These are phyloP conservation scores for Lasioglossum marginatum DNA, from an alignment of 2,888 invertebrate species.

Conservation along the genomic window DNA sequence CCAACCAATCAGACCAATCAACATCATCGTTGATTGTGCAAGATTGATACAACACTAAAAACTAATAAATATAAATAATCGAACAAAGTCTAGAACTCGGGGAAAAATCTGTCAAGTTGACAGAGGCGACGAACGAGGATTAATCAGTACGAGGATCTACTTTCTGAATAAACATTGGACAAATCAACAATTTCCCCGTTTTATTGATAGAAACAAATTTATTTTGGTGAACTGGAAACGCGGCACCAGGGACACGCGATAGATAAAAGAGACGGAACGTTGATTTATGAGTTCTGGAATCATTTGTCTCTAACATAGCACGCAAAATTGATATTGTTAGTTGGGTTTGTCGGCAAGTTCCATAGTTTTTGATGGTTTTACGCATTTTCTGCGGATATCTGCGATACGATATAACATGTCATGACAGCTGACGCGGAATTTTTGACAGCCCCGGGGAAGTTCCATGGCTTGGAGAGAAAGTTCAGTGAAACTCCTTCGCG, in stretches of 20 bases:
- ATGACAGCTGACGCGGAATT: constrained; percentile 25
- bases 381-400: background rate
- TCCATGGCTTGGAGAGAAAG: constrained; percentile 32
- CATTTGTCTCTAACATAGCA: background rate
- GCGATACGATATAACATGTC: constrained; percentile 3
- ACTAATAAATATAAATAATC: background rate
- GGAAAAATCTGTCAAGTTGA: background rate
- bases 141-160: background rate
- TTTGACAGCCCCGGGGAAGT: constrained; percentile 23
- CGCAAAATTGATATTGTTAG: background rate
- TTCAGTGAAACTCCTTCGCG: constrained; percentile 34
- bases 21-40: too few relatives aligned
- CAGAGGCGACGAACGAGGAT: background rate
- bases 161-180: background rate
- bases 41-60: too few relatives aligned
- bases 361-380: background rate
- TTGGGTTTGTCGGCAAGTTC: background rate
- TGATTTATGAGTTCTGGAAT: background rate
- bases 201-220: background rate
- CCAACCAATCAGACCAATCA: too few relatives aligned
- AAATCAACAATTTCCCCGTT: background rate
- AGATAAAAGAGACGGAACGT: background rate
- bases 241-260: background rate
- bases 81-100: background rate
- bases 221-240: background rate